Conservation (phyloP, 2,113 vertebrate species). For the Catharus bicknelli region DNA sequence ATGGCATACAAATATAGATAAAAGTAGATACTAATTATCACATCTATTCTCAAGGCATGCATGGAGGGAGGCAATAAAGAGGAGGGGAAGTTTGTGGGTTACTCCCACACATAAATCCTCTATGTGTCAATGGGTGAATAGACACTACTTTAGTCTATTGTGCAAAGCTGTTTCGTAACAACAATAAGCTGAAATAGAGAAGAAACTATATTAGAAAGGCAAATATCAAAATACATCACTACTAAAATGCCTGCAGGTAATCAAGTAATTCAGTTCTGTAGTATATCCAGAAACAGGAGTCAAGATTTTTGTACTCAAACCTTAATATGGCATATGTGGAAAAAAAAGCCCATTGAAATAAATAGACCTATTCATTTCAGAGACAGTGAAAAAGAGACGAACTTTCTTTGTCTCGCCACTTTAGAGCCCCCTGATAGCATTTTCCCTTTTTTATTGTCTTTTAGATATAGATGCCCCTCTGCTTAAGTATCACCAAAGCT, state of each 20-base stretch:
- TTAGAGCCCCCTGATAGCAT: conserved; percentile 69
- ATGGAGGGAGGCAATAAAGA: conserved; percentile 44
- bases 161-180: conserved; percentile 53
- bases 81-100: conserved; percentile 58
- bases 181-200: conserved; percentile 58
- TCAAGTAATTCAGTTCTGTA: conserved; percentile 18
- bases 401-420: conserved; percentile 70
- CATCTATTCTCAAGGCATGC: conserved; percentile 55
- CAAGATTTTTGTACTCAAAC: conserved; percentile 53
- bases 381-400: conserved; percentile 64
- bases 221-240: conserved; percentile 56
- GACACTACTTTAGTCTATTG: conserved; percentile 61
- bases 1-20: conserved; percentile 56
- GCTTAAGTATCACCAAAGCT: conserved; percentile 68
- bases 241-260: conserved; percentile 55
- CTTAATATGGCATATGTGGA: conserved; percentile 14
- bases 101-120: conserved; percentile 70
- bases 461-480: conserved; percentile 69
- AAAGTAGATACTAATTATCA: conserved; percentile 68
- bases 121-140: conserved; percentile 53
- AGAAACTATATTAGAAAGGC: conserved; percentile 44
- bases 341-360: conserved; percentile 65
- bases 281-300: conserved; percentile 40
- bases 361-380: conserved; percentile 71
- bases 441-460: conserved; percentile 73